These are phyloP conservation scores for Pseudomyrmex sp. DNA, from an alignment of 1,140 invertebrate genomes.

Conservation along the genomic window DNA sequence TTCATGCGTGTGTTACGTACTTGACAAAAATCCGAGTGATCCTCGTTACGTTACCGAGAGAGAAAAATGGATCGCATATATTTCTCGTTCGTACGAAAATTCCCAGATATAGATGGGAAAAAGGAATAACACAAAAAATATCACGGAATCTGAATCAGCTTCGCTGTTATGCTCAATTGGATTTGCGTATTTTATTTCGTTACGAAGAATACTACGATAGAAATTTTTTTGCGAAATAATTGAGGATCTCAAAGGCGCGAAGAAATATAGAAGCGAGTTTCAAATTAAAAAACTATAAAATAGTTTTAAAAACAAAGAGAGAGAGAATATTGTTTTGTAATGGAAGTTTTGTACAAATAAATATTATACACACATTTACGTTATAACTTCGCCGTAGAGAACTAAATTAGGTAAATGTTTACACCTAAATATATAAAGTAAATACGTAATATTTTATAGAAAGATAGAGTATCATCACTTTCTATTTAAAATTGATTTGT, in stretches of 20 bases:
- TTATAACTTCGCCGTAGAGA: background rate
- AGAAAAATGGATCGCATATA: conserved; percentile 19
- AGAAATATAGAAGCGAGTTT: background rate
- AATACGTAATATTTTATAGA: background rate
- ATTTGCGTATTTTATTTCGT: conserved; percentile 23
- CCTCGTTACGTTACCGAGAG: conserved; percentile 22
- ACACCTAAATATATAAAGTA: background rate
- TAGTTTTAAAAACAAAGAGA: background rate
- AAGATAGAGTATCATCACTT: background rate
- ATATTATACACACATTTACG: background rate
- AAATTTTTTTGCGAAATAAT: conserved; percentile 27
- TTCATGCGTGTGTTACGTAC: conserved; percentile 55
- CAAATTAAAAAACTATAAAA: background rate
- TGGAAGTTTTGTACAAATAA: too few species aligned
- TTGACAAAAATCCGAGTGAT: conserved; percentile 44
- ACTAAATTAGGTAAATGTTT: too few species aligned
- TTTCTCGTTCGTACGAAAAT: conserved; percentile 37
- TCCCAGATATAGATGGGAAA: background rate
- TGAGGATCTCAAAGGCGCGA: background rate
- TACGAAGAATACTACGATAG: background rate
- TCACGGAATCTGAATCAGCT: conserved; percentile 7
- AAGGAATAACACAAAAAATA: conserved; percentile 12
- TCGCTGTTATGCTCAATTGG: conserved; percentile 13
- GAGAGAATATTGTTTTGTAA: too few species aligned
- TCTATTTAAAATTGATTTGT: background rate